Base-by-base conservation (phyloP, 2,113 vertebrate species). In the Hippopotamus amphibius region DNA sequence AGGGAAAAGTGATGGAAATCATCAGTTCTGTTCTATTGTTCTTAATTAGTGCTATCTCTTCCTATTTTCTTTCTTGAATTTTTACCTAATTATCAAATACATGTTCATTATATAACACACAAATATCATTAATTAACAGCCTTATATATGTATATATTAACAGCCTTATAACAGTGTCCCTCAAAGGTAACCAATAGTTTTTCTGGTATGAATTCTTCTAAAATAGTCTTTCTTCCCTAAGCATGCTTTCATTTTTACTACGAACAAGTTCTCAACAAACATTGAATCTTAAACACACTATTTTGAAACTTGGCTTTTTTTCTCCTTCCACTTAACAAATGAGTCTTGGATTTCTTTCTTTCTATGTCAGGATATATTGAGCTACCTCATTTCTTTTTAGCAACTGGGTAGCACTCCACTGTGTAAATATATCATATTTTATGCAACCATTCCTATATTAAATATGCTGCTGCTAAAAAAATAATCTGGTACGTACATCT, bases 201-300 rank as follows among this genome's bases (percentile, higher is more conserved):
- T 82, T 88, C 61, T 53, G 15, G 19, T 53, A 71, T 82, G 41
- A 8, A 9, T 68, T 79, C 68, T 92, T 68, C 28, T 5, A 66
- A 96, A 88, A 88, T 16, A 63, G 12, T 48, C 77, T 88, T 65
- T 68, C 33, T 86, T 95, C 21, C 77, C 26, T 74, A 57, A 86
- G 48, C 12, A 92, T 41, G 50, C 41, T 22, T 59, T 93, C 30
- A 7, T 88, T 91, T 83, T 92, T 10, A 80, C 37, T 48, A 63
- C 24, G 26, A 74, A 21, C 41, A 61, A 96, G 66, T 93, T 92
- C 83, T 83, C 79, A 88, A 87, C 28, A 94, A 82, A 94, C 92
- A 84, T 0, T 48, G 37, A 61, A 68, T 55, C 26, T 43, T 68
- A 37, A 83, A 65, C 43, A 46, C 37, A 69, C 19, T 21, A 81